Evolutionary conservation across 2,797 vertebrate species (phyloP).

Genomic region (Gila robusta): DNA sequence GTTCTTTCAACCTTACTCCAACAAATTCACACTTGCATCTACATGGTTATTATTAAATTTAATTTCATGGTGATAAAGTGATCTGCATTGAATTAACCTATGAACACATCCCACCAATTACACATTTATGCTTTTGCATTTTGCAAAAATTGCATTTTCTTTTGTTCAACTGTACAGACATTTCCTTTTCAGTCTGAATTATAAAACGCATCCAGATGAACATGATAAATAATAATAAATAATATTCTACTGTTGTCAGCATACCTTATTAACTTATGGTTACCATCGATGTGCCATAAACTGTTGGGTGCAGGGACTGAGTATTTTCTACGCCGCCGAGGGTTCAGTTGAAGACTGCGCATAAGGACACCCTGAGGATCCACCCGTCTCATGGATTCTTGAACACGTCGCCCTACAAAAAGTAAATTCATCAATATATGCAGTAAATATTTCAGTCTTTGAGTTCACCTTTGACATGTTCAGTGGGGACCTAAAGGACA

Average conservation of each 20-base stretch:
- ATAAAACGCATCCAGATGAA: too few relatives aligned
- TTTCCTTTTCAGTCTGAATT: too few relatives aligned
- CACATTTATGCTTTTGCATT: too few relatives aligned
- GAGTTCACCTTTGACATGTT: background rate
- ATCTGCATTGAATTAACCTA: too few relatives aligned
- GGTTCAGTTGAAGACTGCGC: background rate
- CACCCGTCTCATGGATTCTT: background rate
- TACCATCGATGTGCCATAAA: conserved; percentile 29
- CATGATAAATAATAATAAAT: too few relatives aligned
- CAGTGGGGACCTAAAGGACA: too few relatives aligned
- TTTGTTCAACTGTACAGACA: too few relatives aligned
- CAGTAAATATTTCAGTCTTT: background rate
- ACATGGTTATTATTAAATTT: background rate
- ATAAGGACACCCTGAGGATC: background rate
- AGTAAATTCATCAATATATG: background rate
- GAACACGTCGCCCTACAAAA: background rate
- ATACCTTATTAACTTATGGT: conserved; percentile 29
- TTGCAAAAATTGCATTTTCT: too few relatives aligned
- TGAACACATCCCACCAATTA: too few relatives aligned
- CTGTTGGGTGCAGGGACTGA: conserved; percentile 5
- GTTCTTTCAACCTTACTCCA: background rate
- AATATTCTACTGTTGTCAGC: background rate
- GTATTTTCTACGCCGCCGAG: background rate
- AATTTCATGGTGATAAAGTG: background rate
- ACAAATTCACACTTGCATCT: background rate